Evolutionary conservation across 2,113 vertebrate genomes (phyloP).

Genomic region (Arvicanthis niloticus): DNA sequence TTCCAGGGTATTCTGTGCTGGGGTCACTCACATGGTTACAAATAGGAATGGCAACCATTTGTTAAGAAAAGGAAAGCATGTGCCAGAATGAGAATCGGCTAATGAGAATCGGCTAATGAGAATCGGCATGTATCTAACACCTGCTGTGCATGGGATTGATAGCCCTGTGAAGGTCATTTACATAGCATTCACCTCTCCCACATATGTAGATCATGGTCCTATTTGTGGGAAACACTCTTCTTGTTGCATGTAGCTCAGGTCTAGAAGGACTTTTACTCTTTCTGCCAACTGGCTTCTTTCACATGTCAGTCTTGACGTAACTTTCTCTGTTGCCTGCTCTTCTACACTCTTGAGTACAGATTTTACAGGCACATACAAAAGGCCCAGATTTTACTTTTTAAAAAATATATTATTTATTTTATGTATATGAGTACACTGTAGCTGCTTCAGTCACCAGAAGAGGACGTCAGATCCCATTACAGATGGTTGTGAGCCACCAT

Average conservation of each 20-base stretch:
- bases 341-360: not conserved
- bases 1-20: not conserved
- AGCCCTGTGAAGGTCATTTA: too few relatives aligned
- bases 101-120: not conserved
- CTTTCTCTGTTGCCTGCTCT: too few relatives aligned
- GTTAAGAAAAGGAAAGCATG: not conserved
- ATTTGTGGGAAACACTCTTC: not conserved
- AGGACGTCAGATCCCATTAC: too few relatives aligned
- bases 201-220: not conserved
- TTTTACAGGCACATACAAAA: not conserved
- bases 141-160: too few relatives aligned
- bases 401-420: too few relatives aligned
- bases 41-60: too few relatives aligned
- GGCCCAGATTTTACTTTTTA: not conserved
- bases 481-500: too few relatives aligned
- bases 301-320: not conserved
- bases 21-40: not conserved
- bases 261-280: not conserved
- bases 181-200: not conserved
- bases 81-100: not conserved
- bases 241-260: too few relatives aligned
- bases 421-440: too few relatives aligned
- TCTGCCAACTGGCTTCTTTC: not conserved
- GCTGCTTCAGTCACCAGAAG: too few relatives aligned
- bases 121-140: fast-evolving